These are phyloP conservation scores for Stenoptilia bipunctidactyla DNA, from an alignment of 2,888 invertebrate genomes.

Conservation along the genomic window DNA sequence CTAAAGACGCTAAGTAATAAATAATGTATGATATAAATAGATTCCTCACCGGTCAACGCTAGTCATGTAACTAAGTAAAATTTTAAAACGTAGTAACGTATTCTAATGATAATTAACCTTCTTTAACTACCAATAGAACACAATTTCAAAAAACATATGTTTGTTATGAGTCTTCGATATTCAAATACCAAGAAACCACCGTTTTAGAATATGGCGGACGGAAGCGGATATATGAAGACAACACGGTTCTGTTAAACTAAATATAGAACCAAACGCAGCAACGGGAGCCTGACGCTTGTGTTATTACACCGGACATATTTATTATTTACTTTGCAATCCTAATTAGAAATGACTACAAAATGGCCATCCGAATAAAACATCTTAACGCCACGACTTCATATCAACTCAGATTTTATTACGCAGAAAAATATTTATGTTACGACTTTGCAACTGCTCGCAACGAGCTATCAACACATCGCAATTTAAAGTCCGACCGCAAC, in stretches of 20 bases:
- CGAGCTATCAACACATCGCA: conserved; percentile 13
- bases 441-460: conserved; percentile 11
- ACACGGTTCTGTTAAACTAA: conserved; percentile 58
- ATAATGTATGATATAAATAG: too few species aligned
- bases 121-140: too few species aligned
- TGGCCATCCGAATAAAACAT: too few species aligned
- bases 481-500: conserved; percentile 30
- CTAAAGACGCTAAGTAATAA: too few species aligned
- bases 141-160: too few species aligned
- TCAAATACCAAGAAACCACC: conserved; percentile 8
- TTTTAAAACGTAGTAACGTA: too few species aligned
- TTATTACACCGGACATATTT: conserved; percentile 1
- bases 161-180: neutral
- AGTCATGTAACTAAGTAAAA: too few species aligned
- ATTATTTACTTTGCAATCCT: too few species aligned
- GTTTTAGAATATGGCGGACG: conserved; percentile 28
- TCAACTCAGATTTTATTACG: neutral
- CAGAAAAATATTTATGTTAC: neutral
- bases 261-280: conserved; percentile 37
- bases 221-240: conserved; percentile 50
- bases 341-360: too few species aligned
- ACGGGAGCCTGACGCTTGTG: conserved; percentile 6
- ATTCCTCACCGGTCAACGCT: too few species aligned
- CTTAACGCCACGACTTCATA: neutral
- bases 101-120: too few species aligned